These are phyloP conservation scores for Amblyteles armatorius DNA, from an alignment of 2,888 invertebrate species.

Conservation along the genomic window DNA sequence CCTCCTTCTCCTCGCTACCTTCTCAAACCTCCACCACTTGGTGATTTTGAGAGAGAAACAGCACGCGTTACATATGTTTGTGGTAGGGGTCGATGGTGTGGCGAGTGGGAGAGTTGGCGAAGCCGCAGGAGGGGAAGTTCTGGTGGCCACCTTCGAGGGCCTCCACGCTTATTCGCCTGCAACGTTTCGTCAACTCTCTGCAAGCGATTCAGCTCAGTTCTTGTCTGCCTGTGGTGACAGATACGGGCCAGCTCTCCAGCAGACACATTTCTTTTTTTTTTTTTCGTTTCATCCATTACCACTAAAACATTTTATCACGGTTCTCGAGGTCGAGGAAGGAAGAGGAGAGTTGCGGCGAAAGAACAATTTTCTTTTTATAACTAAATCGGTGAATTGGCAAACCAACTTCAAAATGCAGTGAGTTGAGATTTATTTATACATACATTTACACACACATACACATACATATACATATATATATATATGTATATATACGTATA, in stretches of 20 bases:
- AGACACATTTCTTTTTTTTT: constrained; percentile 39
- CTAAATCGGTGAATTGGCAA: constrained; percentile 19
- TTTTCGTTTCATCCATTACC: constrained; percentile 40
- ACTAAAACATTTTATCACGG: constrained; percentile 2
- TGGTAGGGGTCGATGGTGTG: constrained; percentile 48
- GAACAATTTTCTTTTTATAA: background rate
- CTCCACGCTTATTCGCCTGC: constrained; percentile 72
- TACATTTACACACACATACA: background rate
- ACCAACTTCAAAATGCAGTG: constrained; percentile 71
- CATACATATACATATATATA: background rate
- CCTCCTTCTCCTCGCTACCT: constrained; percentile 27
- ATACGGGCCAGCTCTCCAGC: constrained; percentile 71
- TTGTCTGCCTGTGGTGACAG: constrained; percentile 76
- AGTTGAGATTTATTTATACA: constrained; percentile 66
- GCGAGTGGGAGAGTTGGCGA: constrained; percentile 61
- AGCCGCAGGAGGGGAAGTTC: constrained; percentile 77
- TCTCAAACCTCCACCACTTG: background rate
- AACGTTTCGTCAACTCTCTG: constrained; percentile 74
- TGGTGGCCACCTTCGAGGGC: constrained; percentile 78
- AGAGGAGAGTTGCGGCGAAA: constrained; percentile 6
- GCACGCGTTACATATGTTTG: constrained; percentile 21
- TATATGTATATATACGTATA: background rate
- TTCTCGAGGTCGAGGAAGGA: background rate
- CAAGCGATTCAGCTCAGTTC: constrained; percentile 76
- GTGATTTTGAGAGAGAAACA: constrained; percentile 19